A percentile compares a stretch with the other conserved stretches of the same genome.
These are phyloP conservation scores for Drosophila monieri DNA, from an alignment of 2,888 invertebrate genomes.

Conservation along the genomic window DNA sequence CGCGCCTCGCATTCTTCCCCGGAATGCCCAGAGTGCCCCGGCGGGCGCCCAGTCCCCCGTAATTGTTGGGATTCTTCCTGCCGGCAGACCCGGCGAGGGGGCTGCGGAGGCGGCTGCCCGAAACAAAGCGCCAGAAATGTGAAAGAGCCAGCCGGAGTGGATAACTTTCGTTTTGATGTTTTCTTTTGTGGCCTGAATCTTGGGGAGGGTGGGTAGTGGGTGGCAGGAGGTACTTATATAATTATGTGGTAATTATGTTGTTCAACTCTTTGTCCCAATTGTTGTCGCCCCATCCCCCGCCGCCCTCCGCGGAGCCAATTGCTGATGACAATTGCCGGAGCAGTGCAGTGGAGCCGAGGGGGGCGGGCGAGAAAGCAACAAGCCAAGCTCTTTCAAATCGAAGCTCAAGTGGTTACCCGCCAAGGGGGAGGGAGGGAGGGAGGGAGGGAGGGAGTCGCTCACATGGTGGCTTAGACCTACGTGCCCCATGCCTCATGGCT, in stretches of 20 bases:
- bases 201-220: neutral
- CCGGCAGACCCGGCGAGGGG: neutral
- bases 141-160: neutral
- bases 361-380: conserved; percentile 11
- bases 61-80: conserved; percentile 33
- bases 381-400: conserved; percentile 57
- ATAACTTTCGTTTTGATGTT: conserved; percentile 50
- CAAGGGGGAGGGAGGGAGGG: neutral
- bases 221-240: conserved; percentile 51
- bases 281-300: neutral
- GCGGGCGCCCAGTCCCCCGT: neutral
- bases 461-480: neutral
- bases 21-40: neutral
- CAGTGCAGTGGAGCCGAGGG: no score
- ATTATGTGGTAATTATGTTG: conserved; percentile 65
- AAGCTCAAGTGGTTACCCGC: conserved; percentile 58
- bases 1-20: conserved; percentile 43
- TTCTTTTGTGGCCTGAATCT: conserved; percentile 28
- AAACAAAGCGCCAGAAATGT: conserved; percentile 10
- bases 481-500: neutral
- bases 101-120: conserved; percentile 12
- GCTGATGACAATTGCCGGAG: conserved; percentile 44
- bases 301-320: conserved; percentile 43
- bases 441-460: neutral
- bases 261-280: conserved; percentile 56